Evolutionary conservation across 2,888 invertebrate species (phyloP).

Genomic region (Polymixis flavicincta): DNA sequence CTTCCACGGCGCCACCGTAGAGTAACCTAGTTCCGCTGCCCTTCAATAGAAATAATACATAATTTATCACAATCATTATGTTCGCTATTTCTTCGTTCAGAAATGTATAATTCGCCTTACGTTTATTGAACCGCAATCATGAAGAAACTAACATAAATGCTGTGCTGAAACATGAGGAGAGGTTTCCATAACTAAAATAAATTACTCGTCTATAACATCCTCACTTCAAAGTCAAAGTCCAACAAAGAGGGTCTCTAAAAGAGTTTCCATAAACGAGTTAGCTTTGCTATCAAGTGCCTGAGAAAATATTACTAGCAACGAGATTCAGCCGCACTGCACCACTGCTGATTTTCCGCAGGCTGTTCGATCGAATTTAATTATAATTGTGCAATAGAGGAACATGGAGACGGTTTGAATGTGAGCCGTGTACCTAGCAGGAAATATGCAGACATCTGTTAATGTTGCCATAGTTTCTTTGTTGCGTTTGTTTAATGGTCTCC

Average conservation of each 20-base stretch:
- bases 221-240: not conserved
- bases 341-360: slow-evolving; percentile 60
- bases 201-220: not conserved
- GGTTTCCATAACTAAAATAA: not conserved
- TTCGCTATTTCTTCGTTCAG: slow-evolving; percentile 22
- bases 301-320: slow-evolving; percentile 59
- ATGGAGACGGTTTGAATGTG: slow-evolving; percentile 7
- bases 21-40: slow-evolving; percentile 33
- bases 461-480: slow-evolving; percentile 1
- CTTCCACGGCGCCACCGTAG: slow-evolving; percentile 28
- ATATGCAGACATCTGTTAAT: slow-evolving; percentile 1
- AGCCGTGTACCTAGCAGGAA: not conserved
- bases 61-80: slow-evolving; percentile 37
- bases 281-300: slow-evolving; percentile 57
- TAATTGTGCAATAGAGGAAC: slow-evolving; percentile 31
- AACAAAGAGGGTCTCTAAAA: not conserved
- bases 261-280: slow-evolving; percentile 24
- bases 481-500: slow-evolving; percentile 18
- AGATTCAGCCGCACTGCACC: slow-evolving; percentile 63
- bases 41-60: slow-evolving; percentile 44
- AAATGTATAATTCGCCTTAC: slow-evolving; percentile 22
- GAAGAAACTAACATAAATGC: not conserved
- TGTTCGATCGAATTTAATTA: slow-evolving; percentile 48
- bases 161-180: not conserved
- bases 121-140: slow-evolving; percentile 33